Evolutionary conservation across 1,140 invertebrate genomes (phyloP), one percentile per base, ranked within the genome.

Genomic region (Idris sp.): DNA sequence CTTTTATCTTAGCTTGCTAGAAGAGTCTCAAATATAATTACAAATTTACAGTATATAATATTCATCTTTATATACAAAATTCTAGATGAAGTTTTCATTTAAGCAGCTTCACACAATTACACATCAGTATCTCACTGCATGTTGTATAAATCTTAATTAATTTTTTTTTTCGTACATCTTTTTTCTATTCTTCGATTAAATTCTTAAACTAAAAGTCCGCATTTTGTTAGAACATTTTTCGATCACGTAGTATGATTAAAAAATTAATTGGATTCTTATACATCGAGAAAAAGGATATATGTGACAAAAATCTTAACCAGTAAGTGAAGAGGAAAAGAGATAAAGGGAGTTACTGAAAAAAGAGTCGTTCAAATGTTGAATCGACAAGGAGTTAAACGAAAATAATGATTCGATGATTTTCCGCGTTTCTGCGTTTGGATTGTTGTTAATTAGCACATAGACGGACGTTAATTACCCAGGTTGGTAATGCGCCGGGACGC

Each of bases 401-500:
- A 65, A 74, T 59, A 28, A 74, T 48, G 61, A 67, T 49, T 61
- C 61, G 40, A 74, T 74, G 71, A 62, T 51, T 68, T 68, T 67
- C 59, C 65, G 65, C 59, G 54, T 65, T 54, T 76, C 65, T 71
- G 61, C 59, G 51, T 62, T 56, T 49, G 38, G 61, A 65, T 62
- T 65, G 54, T 59, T 67, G 59, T 71, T 71, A 67, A 76, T 71
- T 76, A 67, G 67, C 54, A 31, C 59, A 69, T 51, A 69, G 71
- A 67, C 48, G 43, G 58, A 68, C 72, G 64, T 72, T 79, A 79
- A 79, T 77, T 79, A 78, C 22, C 54, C 73, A 44, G 44, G 62
- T 65, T 43, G 53, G 64, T 65, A 72, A 68, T 72, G 44, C 53
- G 48, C 33, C 35, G 41, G 58, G 59, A 67, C 65, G 61, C 41